These are phyloP conservation scores for Meghimatium bilineatum DNA, from an alignment of 2,888 invertebrate genomes.

Conservation along the genomic window DNA sequence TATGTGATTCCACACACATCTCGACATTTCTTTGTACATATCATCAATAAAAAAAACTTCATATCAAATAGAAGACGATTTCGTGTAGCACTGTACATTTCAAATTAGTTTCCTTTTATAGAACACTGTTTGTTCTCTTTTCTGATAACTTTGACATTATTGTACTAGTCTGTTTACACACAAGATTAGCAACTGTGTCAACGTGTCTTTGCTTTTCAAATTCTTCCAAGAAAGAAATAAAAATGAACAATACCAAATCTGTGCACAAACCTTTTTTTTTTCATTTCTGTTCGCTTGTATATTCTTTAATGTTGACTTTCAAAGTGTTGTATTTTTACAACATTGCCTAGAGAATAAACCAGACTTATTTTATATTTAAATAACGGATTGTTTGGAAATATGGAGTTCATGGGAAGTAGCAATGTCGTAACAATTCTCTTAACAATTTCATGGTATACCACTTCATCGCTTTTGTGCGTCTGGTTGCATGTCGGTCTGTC, in stretches of 20 bases:
- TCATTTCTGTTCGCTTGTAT: not conserved
- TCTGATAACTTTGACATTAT: not conserved
- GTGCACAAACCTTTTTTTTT: not conserved
- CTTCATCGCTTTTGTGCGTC: not conserved
- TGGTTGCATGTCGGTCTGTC: not conserved
- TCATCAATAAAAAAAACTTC: no score
- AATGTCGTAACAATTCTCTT: no score
- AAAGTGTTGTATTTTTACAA: not conserved
- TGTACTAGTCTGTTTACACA: not conserved
- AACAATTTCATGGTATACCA: not conserved
- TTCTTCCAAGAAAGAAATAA: not conserved
- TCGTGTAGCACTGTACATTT: not conserved
- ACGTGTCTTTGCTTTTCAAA: not conserved
- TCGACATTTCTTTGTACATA: no score
- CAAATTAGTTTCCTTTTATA: slow-evolving; percentile 9
- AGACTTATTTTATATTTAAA: no score
- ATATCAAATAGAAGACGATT: not conserved
- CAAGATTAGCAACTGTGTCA: not conserved
- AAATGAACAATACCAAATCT: no score
- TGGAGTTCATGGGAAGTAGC: no score
- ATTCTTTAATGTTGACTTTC: not conserved
- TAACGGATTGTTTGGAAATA: no score
- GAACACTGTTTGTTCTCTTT: not conserved
- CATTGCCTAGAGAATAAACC: no score
- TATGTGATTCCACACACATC: no score